phyloP scores from a whole-genome alignment of 2,797 vertebrate genomes.

The Taeniopygia guttata region DNA sequence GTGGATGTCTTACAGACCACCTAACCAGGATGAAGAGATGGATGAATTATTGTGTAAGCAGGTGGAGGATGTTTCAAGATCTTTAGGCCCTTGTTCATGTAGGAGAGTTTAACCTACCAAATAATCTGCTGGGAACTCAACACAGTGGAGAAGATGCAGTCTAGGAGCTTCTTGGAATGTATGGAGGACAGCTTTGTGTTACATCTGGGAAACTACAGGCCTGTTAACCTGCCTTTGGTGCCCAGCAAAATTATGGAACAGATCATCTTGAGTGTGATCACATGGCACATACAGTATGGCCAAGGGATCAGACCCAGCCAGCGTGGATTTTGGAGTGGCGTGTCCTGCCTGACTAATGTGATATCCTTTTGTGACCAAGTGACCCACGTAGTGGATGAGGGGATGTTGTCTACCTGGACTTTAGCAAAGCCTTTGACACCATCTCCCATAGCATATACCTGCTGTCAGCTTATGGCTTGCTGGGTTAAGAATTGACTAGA shows the following conservation, averaged over 20 bases:
- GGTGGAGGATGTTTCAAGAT: not conserved
- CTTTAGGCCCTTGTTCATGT: not conserved
- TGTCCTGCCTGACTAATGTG: not conserved
- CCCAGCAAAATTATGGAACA: not conserved
- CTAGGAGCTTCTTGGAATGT: not conserved
- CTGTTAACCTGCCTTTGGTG: not conserved
- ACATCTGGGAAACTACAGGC: not conserved
- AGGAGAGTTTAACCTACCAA: not conserved
- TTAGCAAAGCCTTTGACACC: not conserved
- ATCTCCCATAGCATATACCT: not conserved
- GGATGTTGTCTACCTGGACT: not conserved
- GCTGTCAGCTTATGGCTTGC: not conserved
- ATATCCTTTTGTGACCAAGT: not conserved
- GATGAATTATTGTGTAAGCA: not conserved
- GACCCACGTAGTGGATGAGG: not conserved
- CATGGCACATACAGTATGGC: rapidly evolving
- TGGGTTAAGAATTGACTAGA: not conserved
- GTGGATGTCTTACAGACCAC: not conserved
- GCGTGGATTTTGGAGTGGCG: not conserved
- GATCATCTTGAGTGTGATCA: not conserved
- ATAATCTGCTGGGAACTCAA: not conserved
- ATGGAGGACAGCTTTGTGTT: not conserved
- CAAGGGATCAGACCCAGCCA: not conserved
- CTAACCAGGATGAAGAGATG: not conserved
- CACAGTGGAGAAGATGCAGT: not conserved